Conservation (phyloP, 2,888 invertebrate genomes). For the Oxycera nigricornis region DNA sequence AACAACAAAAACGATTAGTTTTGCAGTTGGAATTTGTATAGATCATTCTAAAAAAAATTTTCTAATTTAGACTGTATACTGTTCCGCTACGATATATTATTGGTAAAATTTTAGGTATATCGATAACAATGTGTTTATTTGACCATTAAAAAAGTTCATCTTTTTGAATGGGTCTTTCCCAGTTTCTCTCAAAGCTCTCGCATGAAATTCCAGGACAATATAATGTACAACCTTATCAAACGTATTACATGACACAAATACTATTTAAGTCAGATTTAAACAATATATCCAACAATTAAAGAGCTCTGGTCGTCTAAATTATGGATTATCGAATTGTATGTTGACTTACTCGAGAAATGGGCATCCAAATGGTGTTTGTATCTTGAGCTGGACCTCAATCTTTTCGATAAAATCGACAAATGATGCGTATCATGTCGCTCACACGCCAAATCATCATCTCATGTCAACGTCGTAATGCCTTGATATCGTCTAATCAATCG, state of each 20-base stretch:
- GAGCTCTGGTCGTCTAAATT: background rate
- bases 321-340: constrained; percentile 9
- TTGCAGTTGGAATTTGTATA: too few relatives aligned
- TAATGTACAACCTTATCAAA: constrained; percentile 19
- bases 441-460: constrained; percentile 40
- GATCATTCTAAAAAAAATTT: too few relatives aligned
- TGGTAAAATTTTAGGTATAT: too few relatives aligned
- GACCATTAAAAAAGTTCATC: too few relatives aligned
- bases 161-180: too few relatives aligned
- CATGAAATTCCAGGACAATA: too few relatives aligned
- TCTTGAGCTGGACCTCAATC: background rate
- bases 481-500: constrained; percentile 35
- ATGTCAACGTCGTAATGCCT: constrained; percentile 36
- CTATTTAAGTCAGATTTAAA: constrained; percentile 22
- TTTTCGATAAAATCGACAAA: background rate
- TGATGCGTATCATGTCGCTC: constrained; percentile 36
- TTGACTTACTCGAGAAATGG: background rate
- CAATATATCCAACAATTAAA: background rate
- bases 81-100: too few relatives aligned
- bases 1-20: too few relatives aligned
- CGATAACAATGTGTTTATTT: too few relatives aligned
- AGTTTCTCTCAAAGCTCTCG: too few relatives aligned
- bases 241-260: constrained; percentile 18
- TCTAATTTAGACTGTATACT: too few relatives aligned
- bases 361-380: background rate